A percentile compares a stretch with the other conserved stretches of the same genome.
Conservation (phyloP, 2,888 invertebrate genomes). For the Drosophila monieri region DNA sequence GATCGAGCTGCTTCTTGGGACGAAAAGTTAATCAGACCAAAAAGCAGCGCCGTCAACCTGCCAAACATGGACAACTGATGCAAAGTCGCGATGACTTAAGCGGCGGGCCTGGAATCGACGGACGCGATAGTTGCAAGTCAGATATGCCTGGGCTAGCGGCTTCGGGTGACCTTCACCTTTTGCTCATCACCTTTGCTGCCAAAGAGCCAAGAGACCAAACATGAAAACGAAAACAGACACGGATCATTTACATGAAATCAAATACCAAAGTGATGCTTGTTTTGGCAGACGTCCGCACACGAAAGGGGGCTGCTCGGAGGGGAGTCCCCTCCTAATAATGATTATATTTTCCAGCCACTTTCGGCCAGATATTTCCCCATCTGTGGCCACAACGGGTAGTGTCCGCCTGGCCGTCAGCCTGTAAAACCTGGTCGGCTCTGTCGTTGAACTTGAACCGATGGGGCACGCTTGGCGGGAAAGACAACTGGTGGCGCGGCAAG, state of each 20-base stretch:
- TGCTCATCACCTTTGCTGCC: slow-evolving; percentile 15
- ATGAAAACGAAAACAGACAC: slow-evolving; percentile 38
- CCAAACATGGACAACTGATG: slow-evolving; percentile 30
- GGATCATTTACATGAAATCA: slow-evolving; percentile 48
- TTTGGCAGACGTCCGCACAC: slow-evolving; percentile 7
- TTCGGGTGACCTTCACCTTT: slow-evolving; percentile 56
- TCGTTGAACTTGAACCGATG: slow-evolving; percentile 66
- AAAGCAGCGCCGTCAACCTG: slow-evolving; percentile 23
- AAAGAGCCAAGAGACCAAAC: slow-evolving; percentile 9
- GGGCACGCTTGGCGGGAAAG: slow-evolving; percentile 31
- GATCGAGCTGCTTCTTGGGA: slow-evolving; percentile 1
- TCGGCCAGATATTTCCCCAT: background rate
- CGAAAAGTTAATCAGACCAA: slow-evolving; percentile 26
- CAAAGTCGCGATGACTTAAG: slow-evolving; percentile 29
- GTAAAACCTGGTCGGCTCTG: slow-evolving; percentile 23
- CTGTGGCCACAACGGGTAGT: slow-evolving; percentile 1
- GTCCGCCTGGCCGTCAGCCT: background rate
- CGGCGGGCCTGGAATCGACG: slow-evolving; percentile 5
- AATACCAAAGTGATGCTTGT: slow-evolving; percentile 29
- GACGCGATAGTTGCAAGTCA: slow-evolving; percentile 18
- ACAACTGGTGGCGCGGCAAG: slow-evolving; percentile 23
- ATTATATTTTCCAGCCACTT: background rate
- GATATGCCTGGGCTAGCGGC: slow-evolving; percentile 30
- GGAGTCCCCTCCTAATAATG: slow-evolving; percentile 8
- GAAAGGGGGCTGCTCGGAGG: background rate